These are phyloP conservation scores for Apocrypta bakeri DNA, from an alignment of 1,140 invertebrate genomes.

Conservation along the genomic window DNA sequence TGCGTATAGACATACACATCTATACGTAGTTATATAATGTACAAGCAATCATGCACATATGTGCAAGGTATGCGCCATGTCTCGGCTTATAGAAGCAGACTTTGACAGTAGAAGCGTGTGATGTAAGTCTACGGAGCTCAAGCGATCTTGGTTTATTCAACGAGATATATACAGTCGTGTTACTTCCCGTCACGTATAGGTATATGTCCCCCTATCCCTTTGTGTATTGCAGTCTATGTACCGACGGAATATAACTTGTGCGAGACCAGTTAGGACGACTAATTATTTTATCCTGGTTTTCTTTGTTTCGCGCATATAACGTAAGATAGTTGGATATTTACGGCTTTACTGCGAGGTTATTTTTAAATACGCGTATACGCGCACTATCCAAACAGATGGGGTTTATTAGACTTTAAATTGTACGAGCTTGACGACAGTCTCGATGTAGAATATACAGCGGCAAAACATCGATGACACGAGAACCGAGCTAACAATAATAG, in stretches of 20 bases:
- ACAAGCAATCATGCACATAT: too few relatives aligned
- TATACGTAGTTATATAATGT: not conserved
- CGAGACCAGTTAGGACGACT: not conserved
- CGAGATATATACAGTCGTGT: not conserved
- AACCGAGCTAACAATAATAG: constrained; percentile 4
- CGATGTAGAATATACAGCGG: not conserved
- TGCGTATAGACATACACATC: not conserved
- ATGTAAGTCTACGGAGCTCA: not conserved
- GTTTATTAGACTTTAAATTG: constrained; percentile 20
- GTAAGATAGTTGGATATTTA: too few relatives aligned
- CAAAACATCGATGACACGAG: constrained; percentile 18
- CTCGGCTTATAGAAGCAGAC: not conserved
- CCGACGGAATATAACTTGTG: not conserved
- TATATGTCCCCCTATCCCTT: not conserved
- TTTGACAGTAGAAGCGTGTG: not conserved
- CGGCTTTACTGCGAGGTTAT: too few relatives aligned
- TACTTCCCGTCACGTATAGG: too few relatives aligned
- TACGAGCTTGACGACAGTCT: not conserved
- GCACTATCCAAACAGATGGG: not conserved
- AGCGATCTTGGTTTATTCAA: not conserved
- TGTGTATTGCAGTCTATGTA: too few relatives aligned
- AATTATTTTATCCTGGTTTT: not conserved
- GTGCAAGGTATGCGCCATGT: not conserved
- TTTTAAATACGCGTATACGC: not conserved
- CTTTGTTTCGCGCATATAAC: not conserved